A percentile compares a stretch with the other conserved stretches of the same genome.
phyloP scores from a whole-genome alignment of 2,888 invertebrate genomes.

The Thymelicus sylvestris region DNA sequence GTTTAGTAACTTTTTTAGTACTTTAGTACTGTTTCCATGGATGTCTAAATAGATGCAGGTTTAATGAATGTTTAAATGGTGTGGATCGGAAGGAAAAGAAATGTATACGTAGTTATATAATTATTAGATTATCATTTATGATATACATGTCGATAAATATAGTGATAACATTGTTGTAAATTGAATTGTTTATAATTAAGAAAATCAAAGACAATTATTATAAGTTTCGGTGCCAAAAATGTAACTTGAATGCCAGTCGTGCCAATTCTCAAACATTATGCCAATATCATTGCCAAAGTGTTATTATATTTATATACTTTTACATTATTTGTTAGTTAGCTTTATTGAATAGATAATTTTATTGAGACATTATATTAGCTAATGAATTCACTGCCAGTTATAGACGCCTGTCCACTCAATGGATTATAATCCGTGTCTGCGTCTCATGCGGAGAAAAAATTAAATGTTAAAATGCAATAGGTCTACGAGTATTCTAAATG shows the following conservation, averaged over 20 bases:
- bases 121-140: background rate
- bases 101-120: background rate
- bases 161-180: background rate
- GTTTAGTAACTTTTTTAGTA: too few species aligned
- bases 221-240: conserved; percentile 13
- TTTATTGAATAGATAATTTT: conserved; percentile 6
- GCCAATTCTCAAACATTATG: conserved; percentile 17
- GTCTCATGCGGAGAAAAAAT: background rate
- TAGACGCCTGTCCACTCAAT: background rate
- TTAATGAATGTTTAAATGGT: background rate
- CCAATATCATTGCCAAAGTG: conserved; percentile 32
- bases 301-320: conserved; percentile 7
- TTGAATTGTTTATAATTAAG: conserved; percentile 4
- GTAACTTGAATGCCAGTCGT: background rate
- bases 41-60: too few species aligned
- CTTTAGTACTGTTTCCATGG: too few species aligned
- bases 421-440: conserved; percentile 12
- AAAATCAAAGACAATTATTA: conserved; percentile 5
- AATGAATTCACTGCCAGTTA: conserved; percentile 30
- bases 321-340: conserved; percentile 23
- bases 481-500: conserved; percentile 20
- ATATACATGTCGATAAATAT: background rate
- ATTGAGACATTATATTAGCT: conserved; percentile 8
- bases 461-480: background rate
- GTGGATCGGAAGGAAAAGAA: background rate